Conservation (phyloP, 2,888 invertebrate genomes). For the Sarcophaga variegata region DNA sequence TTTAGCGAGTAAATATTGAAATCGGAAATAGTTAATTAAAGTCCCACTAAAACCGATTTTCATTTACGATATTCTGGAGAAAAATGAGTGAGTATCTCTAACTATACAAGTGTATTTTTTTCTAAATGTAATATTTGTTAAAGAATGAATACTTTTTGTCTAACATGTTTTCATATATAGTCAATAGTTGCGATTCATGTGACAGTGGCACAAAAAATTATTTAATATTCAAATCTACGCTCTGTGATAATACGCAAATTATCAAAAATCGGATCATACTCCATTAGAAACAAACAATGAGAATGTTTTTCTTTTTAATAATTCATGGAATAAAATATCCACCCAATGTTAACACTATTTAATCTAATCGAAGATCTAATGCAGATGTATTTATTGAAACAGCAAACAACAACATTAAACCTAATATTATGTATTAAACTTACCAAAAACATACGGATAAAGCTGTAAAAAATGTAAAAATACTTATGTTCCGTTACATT, state of each 20-base stretch:
- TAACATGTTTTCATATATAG: background rate
- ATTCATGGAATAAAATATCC: conserved; percentile 78
- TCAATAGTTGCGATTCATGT: conserved; percentile 59
- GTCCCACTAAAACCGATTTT: no score
- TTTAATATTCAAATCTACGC: conserved; percentile 39
- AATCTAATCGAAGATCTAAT: conserved; percentile 79
- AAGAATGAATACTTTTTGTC: no score
- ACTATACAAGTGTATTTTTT: no score
- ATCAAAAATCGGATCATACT: no score
- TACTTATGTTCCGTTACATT: no score
- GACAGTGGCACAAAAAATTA: conserved; percentile 49
- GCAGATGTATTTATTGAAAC: conserved; percentile 73
- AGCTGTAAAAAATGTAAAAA: no score
- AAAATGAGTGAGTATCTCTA: no score
- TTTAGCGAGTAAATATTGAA: no score
- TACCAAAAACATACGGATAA: conserved; percentile 62
- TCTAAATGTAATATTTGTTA: no score
- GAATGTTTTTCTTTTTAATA: conserved; percentile 60
- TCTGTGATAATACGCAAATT: conserved; percentile 40
- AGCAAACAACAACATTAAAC: conserved; percentile 69
- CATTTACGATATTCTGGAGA: no score
- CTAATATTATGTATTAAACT: conserved; percentile 75
- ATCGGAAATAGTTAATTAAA: no score
- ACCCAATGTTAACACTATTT: conserved; percentile 72
- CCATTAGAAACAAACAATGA: background rate